These are phyloP conservation scores for Erebia palarica DNA, from an alignment of 2,888 invertebrate species.

Conservation along the genomic window DNA sequence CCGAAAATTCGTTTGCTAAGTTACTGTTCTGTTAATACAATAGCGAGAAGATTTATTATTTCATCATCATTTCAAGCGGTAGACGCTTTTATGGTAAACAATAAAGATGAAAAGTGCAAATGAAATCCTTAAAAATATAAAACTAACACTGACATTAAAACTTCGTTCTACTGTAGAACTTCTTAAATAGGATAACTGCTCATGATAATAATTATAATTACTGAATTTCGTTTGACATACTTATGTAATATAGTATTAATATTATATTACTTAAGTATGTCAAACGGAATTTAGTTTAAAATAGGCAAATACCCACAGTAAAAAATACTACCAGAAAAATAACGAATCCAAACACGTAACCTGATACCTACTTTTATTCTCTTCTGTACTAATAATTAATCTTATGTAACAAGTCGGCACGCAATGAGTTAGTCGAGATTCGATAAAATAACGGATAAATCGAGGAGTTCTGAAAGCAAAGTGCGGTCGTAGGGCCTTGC, in stretches of 20 bases:
- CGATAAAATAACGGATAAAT: constrained; percentile 34
- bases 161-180: background rate
- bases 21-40: constrained; percentile 1
- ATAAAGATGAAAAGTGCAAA: background rate
- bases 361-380: background rate
- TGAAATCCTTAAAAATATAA: background rate
- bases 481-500: constrained; percentile 60
- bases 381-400: constrained; percentile 18
- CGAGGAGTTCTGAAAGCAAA: constrained; percentile 59
- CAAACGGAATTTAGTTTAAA: no score
- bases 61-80: constrained; percentile 3
- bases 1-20: background rate
- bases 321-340: background rate
- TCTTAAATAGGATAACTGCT: no score
- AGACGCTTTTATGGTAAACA: background rate
- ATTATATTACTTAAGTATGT: no score
- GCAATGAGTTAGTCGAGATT: constrained; percentile 34
- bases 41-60: constrained; percentile 3
- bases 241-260: no score
- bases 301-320: background rate
- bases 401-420: constrained; percentile 21
- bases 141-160: background rate
- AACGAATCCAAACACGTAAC: background rate
- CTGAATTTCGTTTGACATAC: no score
- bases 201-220: no score